Evolutionary conservation across 2,113 vertebrate species (phyloP).

Genomic region (Lutjanus erythropterus): DNA sequence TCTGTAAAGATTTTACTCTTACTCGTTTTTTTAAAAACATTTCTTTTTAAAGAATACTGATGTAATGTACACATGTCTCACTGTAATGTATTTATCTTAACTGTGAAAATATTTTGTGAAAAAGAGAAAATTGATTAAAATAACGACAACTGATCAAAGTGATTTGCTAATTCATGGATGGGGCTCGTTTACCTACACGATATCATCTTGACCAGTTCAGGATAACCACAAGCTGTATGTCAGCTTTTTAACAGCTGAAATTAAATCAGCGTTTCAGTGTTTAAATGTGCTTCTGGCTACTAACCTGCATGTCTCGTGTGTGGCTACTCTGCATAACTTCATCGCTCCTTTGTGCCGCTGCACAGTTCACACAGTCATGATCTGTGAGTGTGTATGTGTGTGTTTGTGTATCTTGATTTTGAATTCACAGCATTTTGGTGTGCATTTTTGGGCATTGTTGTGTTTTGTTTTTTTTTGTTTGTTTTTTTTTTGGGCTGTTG

Average conservation of each 20-base stretch:
- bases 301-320: slow-evolving; percentile 84
- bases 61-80: slow-evolving; percentile 70
- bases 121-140: slow-evolving; percentile 76
- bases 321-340: slow-evolving; percentile 46
- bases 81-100: slow-evolving; percentile 84
- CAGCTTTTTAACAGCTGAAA: slow-evolving; percentile 42
- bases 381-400: slow-evolving; percentile 17
- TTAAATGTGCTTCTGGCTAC: slow-evolving; percentile 66
- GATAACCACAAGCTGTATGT: slow-evolving; percentile 85
- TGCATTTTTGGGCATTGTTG: not conserved
- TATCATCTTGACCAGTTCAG: slow-evolving; percentile 5
- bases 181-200: not conserved
- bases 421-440: slow-evolving; percentile 3
- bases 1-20: slow-evolving; percentile 52
- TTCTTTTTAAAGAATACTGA: slow-evolving; percentile 41
- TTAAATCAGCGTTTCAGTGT: slow-evolving; percentile 20
- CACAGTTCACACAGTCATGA: slow-evolving; percentile 10
- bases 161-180: slow-evolving; percentile 45
- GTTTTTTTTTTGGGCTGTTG: not conserved
- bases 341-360: slow-evolving; percentile 22
- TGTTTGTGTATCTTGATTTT: slow-evolving; percentile 18
- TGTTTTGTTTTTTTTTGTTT: not conserved
- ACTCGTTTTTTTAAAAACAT: slow-evolving; percentile 5
- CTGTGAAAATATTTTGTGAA: slow-evolving; percentile 82
- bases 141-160: slow-evolving; percentile 46